Evolutionary conservation across 2,113 vertebrate genomes (phyloP).

Genomic region (Rhipidura dahli): DNA sequence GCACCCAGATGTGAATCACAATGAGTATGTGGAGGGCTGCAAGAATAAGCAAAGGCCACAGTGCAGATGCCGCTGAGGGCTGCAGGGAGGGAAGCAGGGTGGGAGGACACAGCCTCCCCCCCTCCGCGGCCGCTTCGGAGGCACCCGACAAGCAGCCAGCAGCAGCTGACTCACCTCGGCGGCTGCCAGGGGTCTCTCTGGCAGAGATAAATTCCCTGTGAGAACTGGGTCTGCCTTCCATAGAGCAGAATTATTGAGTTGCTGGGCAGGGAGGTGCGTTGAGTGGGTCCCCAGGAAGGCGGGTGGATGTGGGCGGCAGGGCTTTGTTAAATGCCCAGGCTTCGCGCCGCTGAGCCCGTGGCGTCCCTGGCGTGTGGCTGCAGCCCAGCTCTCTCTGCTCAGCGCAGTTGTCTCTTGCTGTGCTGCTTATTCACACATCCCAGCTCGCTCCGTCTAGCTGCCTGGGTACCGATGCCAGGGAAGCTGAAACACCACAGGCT

Average conservation of each 20-base stretch:
- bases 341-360: neutral
- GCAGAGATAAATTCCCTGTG: neutral
- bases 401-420: neutral
- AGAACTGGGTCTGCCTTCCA: neutral
- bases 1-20: constrained; percentile 47
- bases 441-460: constrained; percentile 27
- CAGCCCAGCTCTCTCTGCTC: neutral
- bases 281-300: neutral
- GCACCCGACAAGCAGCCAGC: neutral
- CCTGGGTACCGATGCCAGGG: constrained; percentile 20
- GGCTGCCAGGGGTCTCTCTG: neutral
- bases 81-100: neutral
- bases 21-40: neutral
- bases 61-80: neutral
- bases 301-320: neutral
- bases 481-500: constrained; percentile 28
- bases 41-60: neutral
- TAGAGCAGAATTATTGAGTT: neutral
- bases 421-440: constrained; percentile 46
- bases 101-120: neutral
- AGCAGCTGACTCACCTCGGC: neutral
- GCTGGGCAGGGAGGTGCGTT: neutral
- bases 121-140: neutral
- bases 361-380: neutral
- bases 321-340: neutral